Evolutionary conservation across 2,113 vertebrate species (phyloP), one percentile per base, ranked within the genome.

Genomic region (Diphyllodes magnificus): DNA sequence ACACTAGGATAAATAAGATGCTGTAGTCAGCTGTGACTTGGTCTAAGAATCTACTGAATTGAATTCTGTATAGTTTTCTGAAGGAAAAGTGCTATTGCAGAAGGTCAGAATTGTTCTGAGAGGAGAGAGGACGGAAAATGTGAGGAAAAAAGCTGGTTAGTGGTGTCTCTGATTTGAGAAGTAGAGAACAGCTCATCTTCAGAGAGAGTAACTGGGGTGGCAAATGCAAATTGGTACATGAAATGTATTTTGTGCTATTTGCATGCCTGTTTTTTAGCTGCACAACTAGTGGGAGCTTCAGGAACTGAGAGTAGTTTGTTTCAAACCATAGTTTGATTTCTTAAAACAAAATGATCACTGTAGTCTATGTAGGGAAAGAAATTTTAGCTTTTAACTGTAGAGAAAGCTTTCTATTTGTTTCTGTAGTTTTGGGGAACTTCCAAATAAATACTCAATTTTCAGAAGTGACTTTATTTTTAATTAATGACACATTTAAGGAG

Each of bases 391-490:
- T 61, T 51, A 72, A 84, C 54, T 84, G 49, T 39, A 86, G 71
- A 93, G 51, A 77, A 72, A 71, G 49, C 40, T 96, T 93, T 95
- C 51, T 95, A 22, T 90, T 93, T 89, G 28, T 68, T 89, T 90
- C 56, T 89, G 2, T 68, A 90, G 35, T 82, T 69, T 54, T 91
- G 70, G 37, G 68, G 63, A 94, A n/a, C 19, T 72, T 97, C 50
- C 40, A 81, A 77, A 50, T 93, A 93, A 96, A 86, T 86, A n/a
- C 76, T 91, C 50, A 79, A 2, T 84, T 86, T 91, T 90, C 92
- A 85, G 81, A 85, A 95, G 76, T 54, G 86, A 61, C 69, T 80
- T 81, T 95, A 44, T 60, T 91, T 96, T 92, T 86, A 95, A 93
- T 95, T 88, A 97, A 96, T 56, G 76, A 11, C 1, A 21, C 84